Conservation (phyloP, 2,797 vertebrate genomes). For the Enteromius mattozi region DNA sequence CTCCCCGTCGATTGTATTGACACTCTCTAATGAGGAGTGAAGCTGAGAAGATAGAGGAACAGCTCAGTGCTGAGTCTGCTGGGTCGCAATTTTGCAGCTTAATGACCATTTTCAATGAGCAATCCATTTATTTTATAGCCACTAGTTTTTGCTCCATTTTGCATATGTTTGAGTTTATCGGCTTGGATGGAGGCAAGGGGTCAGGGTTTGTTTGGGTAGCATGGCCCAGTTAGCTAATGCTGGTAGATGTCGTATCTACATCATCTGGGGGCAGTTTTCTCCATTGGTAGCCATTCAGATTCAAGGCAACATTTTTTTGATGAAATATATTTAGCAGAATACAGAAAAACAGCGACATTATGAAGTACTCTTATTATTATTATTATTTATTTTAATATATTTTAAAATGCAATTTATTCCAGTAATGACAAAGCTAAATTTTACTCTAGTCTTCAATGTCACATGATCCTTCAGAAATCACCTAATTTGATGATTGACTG, state of each 20-base stretch:
- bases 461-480: neutral
- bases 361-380: neutral
- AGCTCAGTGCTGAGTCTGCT: constrained; percentile 34
- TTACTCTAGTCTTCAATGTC: neutral
- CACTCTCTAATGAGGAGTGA: constrained; percentile 61
- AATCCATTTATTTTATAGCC: constrained; percentile 31
- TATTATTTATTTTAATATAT: neutral
- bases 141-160: constrained; percentile 20
- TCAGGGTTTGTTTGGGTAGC: neutral
- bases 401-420: neutral
- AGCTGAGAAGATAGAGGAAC: constrained; percentile 58
- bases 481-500: neutral
- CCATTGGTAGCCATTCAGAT: neutral
- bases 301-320: neutral
- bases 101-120: constrained; percentile 29
- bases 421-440: neutral
- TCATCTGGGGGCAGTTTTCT: neutral
- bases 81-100: constrained; percentile 20
- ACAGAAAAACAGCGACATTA: neutral
- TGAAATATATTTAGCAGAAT: neutral
- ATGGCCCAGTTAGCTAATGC: neutral
- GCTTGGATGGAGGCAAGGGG: neutral
- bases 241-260: neutral
- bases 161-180: neutral
- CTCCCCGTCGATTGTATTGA: constrained; percentile 60